These are phyloP conservation scores for Pollenia labialis DNA, from an alignment of 2,888 invertebrate genomes.

Conservation along the genomic window DNA sequence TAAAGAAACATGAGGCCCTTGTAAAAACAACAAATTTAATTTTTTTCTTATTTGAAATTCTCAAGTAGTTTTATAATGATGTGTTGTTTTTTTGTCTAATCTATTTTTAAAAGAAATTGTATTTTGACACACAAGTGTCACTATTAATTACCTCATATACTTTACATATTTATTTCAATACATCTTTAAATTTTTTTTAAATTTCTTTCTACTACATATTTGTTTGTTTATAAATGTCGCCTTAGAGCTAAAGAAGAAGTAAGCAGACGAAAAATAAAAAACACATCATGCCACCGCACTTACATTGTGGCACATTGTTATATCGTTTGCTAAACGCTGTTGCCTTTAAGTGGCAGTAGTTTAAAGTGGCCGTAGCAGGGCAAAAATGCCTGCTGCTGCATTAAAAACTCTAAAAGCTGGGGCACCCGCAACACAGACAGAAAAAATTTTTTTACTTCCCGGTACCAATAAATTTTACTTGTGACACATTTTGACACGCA, in stretches of 20 bases:
- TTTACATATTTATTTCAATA: slow-evolving; percentile 33
- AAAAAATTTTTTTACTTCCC: not conserved
- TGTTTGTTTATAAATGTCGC: slow-evolving; percentile 19
- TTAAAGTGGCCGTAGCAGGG: slow-evolving; percentile 10
- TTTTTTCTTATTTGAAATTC: slow-evolving; percentile 8
- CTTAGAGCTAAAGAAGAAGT: not conserved
- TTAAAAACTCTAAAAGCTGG: not conserved
- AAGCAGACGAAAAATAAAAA: not conserved
- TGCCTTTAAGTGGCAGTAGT: slow-evolving; percentile 27
- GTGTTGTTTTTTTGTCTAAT: slow-evolving; percentile 22
- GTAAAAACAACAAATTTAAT: slow-evolving; percentile 44
- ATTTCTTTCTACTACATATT: not conserved
- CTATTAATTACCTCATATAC: slow-evolving; percentile 71
- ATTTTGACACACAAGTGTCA: slow-evolving; percentile 72
- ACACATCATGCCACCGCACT: slow-evolving; percentile 7
- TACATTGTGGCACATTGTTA: not conserved
- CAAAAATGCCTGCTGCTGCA: slow-evolving; percentile 26
- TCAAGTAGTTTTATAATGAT: not conserved
- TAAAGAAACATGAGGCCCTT: slow-evolving; percentile 19
- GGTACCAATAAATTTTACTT: slow-evolving; percentile 72
- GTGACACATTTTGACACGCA: slow-evolving; percentile 74
- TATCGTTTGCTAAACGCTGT: not conserved
- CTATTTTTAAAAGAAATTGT: slow-evolving; percentile 38
- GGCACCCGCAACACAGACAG: not conserved
- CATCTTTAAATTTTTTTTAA: not conserved